Conservation (phyloP, 2,797 vertebrate species). For the Podarcis lilfordi region DNA sequence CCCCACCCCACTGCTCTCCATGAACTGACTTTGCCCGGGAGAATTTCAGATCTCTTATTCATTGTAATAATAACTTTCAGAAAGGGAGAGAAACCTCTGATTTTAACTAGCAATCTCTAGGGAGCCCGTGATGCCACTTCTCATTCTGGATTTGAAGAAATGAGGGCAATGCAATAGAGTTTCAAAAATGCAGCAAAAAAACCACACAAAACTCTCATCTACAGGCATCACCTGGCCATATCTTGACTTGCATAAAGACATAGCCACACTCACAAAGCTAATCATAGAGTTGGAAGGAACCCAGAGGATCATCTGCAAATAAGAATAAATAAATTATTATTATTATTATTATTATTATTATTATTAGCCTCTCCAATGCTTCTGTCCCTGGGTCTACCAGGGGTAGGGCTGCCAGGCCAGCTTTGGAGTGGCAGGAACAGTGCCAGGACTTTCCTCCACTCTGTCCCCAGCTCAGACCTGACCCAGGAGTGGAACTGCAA, state of each 20-base stretch:
- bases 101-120: background rate
- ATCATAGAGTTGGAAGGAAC: too few species aligned
- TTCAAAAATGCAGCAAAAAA: background rate
- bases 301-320: too few species aligned
- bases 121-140: background rate
- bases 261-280: background rate
- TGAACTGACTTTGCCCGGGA: background rate
- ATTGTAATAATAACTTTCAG: accelerated
- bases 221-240: background rate
- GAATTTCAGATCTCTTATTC: background rate
- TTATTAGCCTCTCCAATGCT: too few species aligned
- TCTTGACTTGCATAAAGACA: background rate
- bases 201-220: too few species aligned
- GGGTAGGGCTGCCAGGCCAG: too few species aligned
- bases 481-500: too few species aligned
- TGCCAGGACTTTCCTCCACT: too few species aligned
- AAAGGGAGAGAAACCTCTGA: accelerated
- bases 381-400: too few species aligned
- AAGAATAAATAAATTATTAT: too few species aligned
- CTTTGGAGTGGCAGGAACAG: too few species aligned
- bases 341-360: too few species aligned
- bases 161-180: background rate
- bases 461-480: too few species aligned
- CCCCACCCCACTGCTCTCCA: background rate
- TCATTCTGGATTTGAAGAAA: slow-evolving; percentile 6